Percentiles rank a stretch among this genome's conserved stretches.
Conservation (phyloP, 2,797 vertebrate genomes). For the Crocodylus rhombifer region DNA sequence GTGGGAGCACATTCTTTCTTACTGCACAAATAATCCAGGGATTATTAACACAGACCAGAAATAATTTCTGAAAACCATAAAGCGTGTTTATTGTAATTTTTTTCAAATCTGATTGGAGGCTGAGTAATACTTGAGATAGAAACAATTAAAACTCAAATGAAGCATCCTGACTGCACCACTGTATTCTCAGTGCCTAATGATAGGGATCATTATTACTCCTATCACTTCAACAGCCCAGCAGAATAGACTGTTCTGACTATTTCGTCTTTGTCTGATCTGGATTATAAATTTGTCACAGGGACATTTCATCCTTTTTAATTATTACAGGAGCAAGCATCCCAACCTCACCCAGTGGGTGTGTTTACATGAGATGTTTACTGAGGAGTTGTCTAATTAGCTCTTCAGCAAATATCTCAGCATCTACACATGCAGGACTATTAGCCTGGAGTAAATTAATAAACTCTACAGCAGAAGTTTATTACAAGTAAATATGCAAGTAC, state of each 20-base stretch:
- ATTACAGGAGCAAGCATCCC: not conserved
- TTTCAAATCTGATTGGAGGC: not conserved
- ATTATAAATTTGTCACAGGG: not conserved
- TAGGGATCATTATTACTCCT: not conserved
- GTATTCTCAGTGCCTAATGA: not conserved
- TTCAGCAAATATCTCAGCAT: no score
- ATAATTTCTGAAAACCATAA: not conserved
- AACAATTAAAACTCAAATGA: slow-evolving; percentile 1
- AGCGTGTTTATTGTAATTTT: not conserved
- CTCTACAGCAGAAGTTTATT: no score
- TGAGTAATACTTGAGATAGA: not conserved
- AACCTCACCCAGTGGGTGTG: not conserved
- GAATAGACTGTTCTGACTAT: not conserved
- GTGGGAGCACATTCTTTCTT: not conserved
- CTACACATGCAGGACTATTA: no score
- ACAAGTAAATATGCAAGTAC: no score
- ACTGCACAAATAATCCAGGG: not conserved
- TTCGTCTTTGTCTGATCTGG: not conserved
- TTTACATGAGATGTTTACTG: no score
- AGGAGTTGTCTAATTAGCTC: no score
- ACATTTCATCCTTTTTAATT: not conserved
- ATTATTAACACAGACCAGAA: not conserved
- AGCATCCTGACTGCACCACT: not conserved
- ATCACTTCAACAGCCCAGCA: not conserved
- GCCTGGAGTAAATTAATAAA: no score